These are phyloP conservation scores for Diachasma alloeum DNA, from an alignment of 1,140 invertebrate species.

Conservation along the genomic window DNA sequence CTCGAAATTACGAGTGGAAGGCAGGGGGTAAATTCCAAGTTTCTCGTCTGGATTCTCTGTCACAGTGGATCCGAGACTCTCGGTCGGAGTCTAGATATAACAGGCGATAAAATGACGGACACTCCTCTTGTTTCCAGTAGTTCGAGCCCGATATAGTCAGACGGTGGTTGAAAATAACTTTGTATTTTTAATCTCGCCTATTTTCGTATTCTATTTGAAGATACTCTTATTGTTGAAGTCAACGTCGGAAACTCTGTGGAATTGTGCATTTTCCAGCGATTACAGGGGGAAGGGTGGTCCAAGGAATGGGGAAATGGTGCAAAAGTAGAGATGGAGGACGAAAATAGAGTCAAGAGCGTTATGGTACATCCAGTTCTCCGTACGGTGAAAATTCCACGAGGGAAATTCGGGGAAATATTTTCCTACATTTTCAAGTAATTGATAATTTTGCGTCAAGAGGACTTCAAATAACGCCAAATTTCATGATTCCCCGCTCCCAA, in stretches of 20 bases:
- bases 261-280: not conserved
- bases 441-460: too few species aligned
- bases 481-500: too few species aligned
- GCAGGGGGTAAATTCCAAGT: not conserved
- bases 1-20: not conserved
- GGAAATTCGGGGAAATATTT: too few species aligned
- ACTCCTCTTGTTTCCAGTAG: too few species aligned
- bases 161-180: too few species aligned
- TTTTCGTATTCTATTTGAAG: not conserved
- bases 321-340: not conserved
- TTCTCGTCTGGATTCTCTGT: not conserved
- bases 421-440: too few species aligned
- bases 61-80: not conserved
- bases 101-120: not conserved
- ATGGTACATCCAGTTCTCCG: not conserved
- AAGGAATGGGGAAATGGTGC: not conserved
- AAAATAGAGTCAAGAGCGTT: not conserved
- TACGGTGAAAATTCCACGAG: not conserved
- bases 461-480: too few species aligned
- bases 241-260: not conserved
- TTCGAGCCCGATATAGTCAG: too few species aligned
- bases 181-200: not conserved
- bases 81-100: not conserved
- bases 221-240: not conserved
- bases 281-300: not conserved